Evolutionary conservation across 1,140 invertebrate species (phyloP).

Genomic region (Heliconius nattereri): DNA sequence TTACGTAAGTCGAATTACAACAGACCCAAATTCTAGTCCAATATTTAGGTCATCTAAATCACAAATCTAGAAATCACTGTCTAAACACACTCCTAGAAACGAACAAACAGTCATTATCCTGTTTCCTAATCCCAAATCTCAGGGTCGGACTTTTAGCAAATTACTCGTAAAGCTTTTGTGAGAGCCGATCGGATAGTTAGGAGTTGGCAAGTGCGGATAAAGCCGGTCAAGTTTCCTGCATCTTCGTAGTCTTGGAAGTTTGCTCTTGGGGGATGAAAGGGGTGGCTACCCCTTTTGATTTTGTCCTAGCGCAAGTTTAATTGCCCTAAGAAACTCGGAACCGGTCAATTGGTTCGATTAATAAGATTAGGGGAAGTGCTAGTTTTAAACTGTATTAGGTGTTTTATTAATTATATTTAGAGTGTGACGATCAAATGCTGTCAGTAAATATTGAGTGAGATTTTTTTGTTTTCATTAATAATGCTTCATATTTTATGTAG

Average conservation of each 20-base stretch:
- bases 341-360: conserved; percentile 63
- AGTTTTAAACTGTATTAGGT: conserved; percentile 35
- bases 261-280: conserved; percentile 21
- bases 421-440: background rate
- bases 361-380: conserved; percentile 51
- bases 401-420: background rate
- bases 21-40: background rate
- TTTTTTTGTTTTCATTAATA: background rate
- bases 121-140: conserved; percentile 46
- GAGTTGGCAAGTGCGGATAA: conserved; percentile 43
- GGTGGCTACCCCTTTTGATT: conserved; percentile 25
- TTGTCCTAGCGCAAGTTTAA: conserved; percentile 59
- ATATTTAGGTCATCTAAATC: background rate
- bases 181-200: conserved; percentile 49
- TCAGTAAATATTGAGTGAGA: too few relatives aligned
- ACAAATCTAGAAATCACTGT: conserved; percentile 1
- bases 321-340: conserved; percentile 56
- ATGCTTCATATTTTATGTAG: background rate
- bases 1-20: too few relatives aligned
- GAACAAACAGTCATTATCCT: conserved; percentile 37
- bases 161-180: conserved; percentile 54
- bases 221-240: conserved; percentile 46
- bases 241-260: conserved; percentile 38
- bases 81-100: background rate
- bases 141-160: conserved; percentile 49